Conservation (phyloP, 2,888 invertebrate genomes). For the Pristionchus fissidentatus region DNA sequence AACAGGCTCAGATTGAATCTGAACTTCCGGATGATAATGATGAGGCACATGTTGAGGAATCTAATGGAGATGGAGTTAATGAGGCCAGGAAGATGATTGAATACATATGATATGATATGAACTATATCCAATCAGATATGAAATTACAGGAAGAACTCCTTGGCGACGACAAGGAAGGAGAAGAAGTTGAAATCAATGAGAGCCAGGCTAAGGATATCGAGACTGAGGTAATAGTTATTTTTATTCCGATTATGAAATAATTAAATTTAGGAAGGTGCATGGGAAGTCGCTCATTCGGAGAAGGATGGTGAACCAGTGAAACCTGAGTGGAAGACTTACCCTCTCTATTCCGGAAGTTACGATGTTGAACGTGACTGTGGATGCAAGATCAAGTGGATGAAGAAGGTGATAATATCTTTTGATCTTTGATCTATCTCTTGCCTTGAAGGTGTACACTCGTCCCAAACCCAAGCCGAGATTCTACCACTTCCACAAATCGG, state of each 20-base stretch:
- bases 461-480: conserved; percentile 28
- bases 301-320: too few relatives aligned
- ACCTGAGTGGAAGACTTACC: conserved; percentile 41
- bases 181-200: conserved; percentile 5
- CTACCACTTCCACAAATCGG: conserved; percentile 42
- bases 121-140: too few relatives aligned
- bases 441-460: conserved; percentile 15
- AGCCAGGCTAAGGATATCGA: not conserved
- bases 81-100: not conserved
- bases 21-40: conserved; percentile 23
- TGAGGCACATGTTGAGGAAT: conserved; percentile 34
- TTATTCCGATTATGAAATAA: too few relatives aligned
- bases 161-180: not conserved
- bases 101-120: not conserved
- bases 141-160: not conserved
- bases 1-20: not conserved
- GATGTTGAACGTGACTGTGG: conserved; percentile 41
- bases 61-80: not conserved
- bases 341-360: conserved; percentile 29
- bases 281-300: too few relatives aligned
- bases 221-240: not conserved
- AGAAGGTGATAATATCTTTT: not conserved
- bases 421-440: not conserved
- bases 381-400: conserved; percentile 48
- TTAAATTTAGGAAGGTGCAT: too few relatives aligned